These are phyloP conservation scores for Capromys pilorides DNA, from an alignment of 2,797 vertebrate species.

Conservation along the genomic window DNA sequence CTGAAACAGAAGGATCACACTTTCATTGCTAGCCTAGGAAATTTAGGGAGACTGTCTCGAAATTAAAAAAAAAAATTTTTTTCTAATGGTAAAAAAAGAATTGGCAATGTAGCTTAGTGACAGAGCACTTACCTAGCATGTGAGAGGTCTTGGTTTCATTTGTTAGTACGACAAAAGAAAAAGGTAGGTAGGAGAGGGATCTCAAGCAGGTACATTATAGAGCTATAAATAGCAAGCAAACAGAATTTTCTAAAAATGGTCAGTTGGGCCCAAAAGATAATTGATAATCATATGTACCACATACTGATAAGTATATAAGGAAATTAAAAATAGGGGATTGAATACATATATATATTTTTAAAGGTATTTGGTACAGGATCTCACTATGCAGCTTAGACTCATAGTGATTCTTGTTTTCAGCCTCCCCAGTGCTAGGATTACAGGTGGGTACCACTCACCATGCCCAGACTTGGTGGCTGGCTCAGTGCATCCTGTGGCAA, in stretches of 20 bases:
- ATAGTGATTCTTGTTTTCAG: too few species aligned
- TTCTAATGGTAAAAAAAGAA: background rate
- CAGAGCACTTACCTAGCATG: background rate
- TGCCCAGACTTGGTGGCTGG: too few species aligned
- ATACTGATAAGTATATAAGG: background rate
- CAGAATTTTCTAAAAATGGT: background rate
- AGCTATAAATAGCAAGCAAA: background rate
- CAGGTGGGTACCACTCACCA: too few species aligned
- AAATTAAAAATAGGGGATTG: background rate
- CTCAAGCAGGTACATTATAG: background rate
- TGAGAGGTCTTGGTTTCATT: background rate
- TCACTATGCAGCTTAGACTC: too few species aligned
- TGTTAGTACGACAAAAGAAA: background rate
- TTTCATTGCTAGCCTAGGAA: background rate
- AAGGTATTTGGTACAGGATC: too few species aligned
- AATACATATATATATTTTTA: background rate
- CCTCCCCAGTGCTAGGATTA: too few species aligned
- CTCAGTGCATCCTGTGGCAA: too few species aligned
- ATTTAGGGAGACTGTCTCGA: background rate
- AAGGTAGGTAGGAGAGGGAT: background rate
- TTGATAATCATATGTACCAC: background rate
- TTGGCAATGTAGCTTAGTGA: background rate
- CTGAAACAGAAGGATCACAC: background rate
- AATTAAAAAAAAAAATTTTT: background rate
- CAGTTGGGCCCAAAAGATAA: background rate